These are phyloP conservation scores for Ptilodon capucinus DNA, from an alignment of 2,888 invertebrate genomes.

Conservation along the genomic window DNA sequence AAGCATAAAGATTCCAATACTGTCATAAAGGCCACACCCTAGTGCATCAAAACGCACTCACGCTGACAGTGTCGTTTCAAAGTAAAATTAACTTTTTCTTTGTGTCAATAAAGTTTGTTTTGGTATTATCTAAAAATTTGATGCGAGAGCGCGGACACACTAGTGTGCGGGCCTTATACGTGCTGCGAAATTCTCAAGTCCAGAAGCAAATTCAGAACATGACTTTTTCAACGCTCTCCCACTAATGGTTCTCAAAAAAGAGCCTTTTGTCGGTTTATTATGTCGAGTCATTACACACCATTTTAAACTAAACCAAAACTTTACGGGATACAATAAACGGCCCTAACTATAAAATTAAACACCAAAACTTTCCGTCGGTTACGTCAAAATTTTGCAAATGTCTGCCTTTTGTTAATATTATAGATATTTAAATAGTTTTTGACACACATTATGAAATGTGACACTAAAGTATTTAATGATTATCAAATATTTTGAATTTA, in stretches of 20 bases:
- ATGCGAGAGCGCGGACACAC: too few species aligned
- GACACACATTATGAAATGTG: background rate
- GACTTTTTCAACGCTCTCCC: constrained; percentile 8
- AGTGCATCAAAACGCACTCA: too few species aligned
- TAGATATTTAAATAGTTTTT: constrained; percentile 9
- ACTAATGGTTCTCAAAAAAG: constrained; percentile 29
- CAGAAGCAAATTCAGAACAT: constrained; percentile 4
- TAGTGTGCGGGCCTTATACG: too few species aligned
- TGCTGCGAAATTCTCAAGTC: constrained; percentile 10
- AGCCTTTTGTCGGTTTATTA: constrained; percentile 32
- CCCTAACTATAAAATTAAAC: constrained; percentile 30
- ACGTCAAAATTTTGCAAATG: constrained; percentile 13
- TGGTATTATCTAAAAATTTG: too few species aligned
- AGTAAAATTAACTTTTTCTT: too few species aligned
- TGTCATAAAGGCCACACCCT: too few species aligned
- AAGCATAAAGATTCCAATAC: too few species aligned
- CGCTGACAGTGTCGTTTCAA: too few species aligned
- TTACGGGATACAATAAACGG: constrained; percentile 35
- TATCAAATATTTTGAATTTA: too few species aligned
- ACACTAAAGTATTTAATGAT: too few species aligned
- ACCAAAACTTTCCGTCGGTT: constrained; percentile 12
- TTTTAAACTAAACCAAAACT: constrained; percentile 41
- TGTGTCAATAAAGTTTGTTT: too few species aligned
- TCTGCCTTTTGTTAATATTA: constrained; percentile 11
- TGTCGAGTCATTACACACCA: constrained; percentile 45